Conservation (phyloP, 2,797 vertebrate genomes). For the Melopsittacus undulatus region DNA sequence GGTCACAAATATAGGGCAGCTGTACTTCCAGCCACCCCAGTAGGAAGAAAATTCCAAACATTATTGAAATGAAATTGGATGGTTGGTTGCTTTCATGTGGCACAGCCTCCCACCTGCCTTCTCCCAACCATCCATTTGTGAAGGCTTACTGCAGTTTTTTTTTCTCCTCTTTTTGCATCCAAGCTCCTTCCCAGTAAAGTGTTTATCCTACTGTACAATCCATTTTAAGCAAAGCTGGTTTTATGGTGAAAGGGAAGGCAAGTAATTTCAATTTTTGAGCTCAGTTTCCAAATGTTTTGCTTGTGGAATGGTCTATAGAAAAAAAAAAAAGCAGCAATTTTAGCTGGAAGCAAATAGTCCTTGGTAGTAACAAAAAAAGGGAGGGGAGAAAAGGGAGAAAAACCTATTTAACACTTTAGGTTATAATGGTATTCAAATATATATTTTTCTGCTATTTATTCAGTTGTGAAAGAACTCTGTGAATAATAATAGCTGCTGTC, state of each 20-base stretch:
- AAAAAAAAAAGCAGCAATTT: slow-evolving; percentile 61
- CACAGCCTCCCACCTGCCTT: slow-evolving; percentile 63
- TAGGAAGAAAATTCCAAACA: slow-evolving; percentile 64
- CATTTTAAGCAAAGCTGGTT: slow-evolving; percentile 24
- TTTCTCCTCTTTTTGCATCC: background rate
- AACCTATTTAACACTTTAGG: slow-evolving; percentile 75
- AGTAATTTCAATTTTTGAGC: slow-evolving; percentile 8
- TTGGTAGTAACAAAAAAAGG: slow-evolving; percentile 58
- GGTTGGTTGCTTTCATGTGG: slow-evolving; percentile 51
- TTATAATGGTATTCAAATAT: slow-evolving; percentile 74
- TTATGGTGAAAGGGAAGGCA: slow-evolving; percentile 31
- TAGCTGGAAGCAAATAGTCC: slow-evolving; percentile 51
- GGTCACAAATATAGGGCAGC: slow-evolving; percentile 61
- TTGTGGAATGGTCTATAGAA: slow-evolving; percentile 32
- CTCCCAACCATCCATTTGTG: slow-evolving; percentile 1
- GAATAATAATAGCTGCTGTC: slow-evolving; percentile 80
- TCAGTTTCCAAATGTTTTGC: slow-evolving; percentile 46
- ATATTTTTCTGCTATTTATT: slow-evolving; percentile 78
- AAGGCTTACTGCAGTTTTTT: background rate
- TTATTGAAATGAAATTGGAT: slow-evolving; percentile 62
- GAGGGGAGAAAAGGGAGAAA: slow-evolving; percentile 20
- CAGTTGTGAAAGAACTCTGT: slow-evolving; percentile 72
- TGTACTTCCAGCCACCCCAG: slow-evolving; percentile 56
- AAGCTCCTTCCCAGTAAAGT: background rate
- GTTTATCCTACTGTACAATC: slow-evolving; percentile 17